A percentile compares a stretch with the other conserved stretches of the same genome.
These are phyloP conservation scores for Nipponia nippon DNA, from an alignment of 2,113 vertebrate species.

Conservation along the genomic window DNA sequence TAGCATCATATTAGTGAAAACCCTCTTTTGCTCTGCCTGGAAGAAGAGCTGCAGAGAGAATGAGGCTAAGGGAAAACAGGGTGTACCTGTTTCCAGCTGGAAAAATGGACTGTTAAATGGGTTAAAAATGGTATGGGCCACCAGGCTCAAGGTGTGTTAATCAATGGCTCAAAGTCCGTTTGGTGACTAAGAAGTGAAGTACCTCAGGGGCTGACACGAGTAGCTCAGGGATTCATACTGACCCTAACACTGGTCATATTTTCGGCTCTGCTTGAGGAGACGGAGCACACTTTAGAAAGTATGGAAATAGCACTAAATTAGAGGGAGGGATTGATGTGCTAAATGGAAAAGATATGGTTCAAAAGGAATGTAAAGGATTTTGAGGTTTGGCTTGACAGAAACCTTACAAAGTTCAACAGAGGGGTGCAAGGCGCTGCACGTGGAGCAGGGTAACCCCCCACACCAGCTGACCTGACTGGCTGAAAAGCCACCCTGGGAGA, in stretches of 20 bases:
- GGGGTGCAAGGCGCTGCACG: background rate
- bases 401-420: background rate
- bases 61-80: background rate
- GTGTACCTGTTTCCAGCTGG: background rate
- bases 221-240: background rate
- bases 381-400: background rate
- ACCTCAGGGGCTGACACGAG: background rate
- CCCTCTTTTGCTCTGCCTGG: background rate
- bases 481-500: background rate
- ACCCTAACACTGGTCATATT: background rate
- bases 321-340: background rate
- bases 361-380: background rate
- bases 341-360: background rate
- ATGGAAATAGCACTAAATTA: background rate
- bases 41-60: background rate
- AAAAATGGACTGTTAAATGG: background rate
- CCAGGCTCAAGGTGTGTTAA: background rate
- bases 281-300: background rate
- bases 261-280: background rate
- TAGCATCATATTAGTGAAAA: background rate
- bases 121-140: background rate
- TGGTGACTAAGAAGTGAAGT: background rate
- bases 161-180: background rate
- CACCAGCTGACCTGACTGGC: background rate
- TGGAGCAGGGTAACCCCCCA: background rate